Evolutionary conservation across 2,797 vertebrate species (phyloP), one percentile per base, ranked within the genome.

Genomic region (Astyanax mexicanus): DNA sequence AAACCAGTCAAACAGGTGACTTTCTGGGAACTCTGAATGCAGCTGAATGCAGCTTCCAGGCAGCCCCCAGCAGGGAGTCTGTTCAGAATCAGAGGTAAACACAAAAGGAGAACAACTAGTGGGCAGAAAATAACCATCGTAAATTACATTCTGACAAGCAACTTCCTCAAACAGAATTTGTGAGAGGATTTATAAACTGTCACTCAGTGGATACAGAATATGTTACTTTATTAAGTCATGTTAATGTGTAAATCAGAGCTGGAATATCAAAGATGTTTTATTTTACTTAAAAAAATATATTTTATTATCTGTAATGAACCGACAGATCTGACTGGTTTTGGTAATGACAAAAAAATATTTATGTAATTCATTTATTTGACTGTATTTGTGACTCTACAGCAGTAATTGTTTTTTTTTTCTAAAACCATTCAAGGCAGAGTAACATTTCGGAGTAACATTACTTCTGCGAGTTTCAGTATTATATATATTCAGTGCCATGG

Each of bases 1-100:
- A 54, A 70, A 70, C 44, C 23, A 42, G 67, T 52, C 10, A 25
- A 65, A 71, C 60, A 52, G 37, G 74, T 54, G 23, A 27, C 13
- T 55, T 69, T 40, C 12, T 25, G 4, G 19, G 21, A 54, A 55
- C 55, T 69, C 55, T 10, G 19, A 15, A 12, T 38, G 27, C 12
- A n/a, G 5, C 55, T 10, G 19, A 15, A 12, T 38, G 27, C 12
- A n/a, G 5, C 4, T 15, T 54, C 23, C 25, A 68, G 10, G 45
- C 23, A 49, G 44, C 49, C 12, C 52, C 29, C 55, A 54, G 25
- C 17, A 66, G 1, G 25, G 10, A 21, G n/a, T 35, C 2, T 6
- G 27, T 5, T 29, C 21, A 27, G 32, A 37, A 49, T 44, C 21
- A n/a, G 11, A 29, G 13, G 21, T 17, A 40, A 19, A 45, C n/a